phyloP scores from a whole-genome alignment of 2,888 invertebrate genomes.

The Ochropleura leucogaster region DNA sequence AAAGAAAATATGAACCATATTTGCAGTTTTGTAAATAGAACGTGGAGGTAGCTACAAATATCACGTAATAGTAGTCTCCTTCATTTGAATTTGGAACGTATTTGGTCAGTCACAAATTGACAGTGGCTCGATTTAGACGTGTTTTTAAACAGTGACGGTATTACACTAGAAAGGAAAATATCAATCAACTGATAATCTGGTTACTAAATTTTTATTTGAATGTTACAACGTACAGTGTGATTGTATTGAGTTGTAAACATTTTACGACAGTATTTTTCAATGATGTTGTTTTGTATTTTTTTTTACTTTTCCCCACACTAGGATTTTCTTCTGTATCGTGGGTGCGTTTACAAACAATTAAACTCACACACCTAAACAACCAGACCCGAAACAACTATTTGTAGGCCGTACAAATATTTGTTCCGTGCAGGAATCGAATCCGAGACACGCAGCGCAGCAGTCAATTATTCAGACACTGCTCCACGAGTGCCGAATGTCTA shows the following conservation, averaged over 20 bases:
- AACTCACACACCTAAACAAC: too few species aligned
- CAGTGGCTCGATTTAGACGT: not conserved
- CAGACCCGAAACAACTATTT: too few species aligned
- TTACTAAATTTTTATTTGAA: not conserved
- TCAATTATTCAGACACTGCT: too few species aligned
- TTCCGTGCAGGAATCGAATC: too few species aligned
- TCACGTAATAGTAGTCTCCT: not conserved
- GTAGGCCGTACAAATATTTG: too few species aligned
- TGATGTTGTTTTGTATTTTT: not conserved
- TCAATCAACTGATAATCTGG: slow-evolving; percentile 3
- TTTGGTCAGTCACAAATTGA: slow-evolving; percentile 31
- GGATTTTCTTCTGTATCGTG: too few species aligned
- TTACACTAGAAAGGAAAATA: slow-evolving; percentile 4
- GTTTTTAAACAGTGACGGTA: not conserved
- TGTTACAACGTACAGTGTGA: slow-evolving; percentile 16
- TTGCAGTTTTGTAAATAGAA: slow-evolving; percentile 29
- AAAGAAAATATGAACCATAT: slow-evolving; percentile 31
- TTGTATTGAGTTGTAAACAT: slow-evolving; percentile 45
- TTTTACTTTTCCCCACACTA: too few species aligned
- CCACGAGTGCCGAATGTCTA: too few species aligned
- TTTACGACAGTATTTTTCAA: slow-evolving; percentile 22
- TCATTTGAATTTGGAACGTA: slow-evolving; percentile 30
- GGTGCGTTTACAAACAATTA: too few species aligned
- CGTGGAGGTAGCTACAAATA: not conserved
- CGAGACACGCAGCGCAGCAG: too few species aligned